Base-by-base conservation (phyloP, 1,140 invertebrate genomes). In the Pogonomyrmex californicus region DNA sequence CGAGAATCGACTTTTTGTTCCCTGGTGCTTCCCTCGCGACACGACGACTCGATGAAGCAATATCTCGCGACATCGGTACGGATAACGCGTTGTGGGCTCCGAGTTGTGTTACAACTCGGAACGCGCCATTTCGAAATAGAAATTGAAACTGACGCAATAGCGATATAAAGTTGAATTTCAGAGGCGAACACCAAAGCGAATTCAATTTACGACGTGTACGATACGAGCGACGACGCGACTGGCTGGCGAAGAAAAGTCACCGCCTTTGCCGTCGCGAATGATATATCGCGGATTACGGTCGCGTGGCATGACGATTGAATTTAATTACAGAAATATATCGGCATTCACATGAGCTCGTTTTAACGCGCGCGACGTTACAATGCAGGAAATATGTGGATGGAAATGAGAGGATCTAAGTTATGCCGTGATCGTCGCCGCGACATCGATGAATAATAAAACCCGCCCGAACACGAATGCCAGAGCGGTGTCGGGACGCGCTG, bases 371-470 rank as follows among this genome's bases (percentile, higher is more conserved):
- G 30, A 33, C 44, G 30, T 70, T 0, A 12, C 63, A 36, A 17
- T 2, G 23, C 0, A 73, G 58, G 30, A 66, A 79, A 62, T 77
- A 77, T 7, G 54, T n/a, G 82, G 14, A 12, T 36, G 30, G 44
- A 41, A 60, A 51, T 12, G 36, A 51, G 44, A 12, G 41, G 56
- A 23, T 63, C 76, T 54, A 75, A 54, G 68, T 23, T 44, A 77
- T 30, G 14, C 68, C 87, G 23, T 47, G 23, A 23, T 23, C 51
- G 71, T 7, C 47, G 17, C 30, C 58, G 77, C 36, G 56, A 7
- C 41, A 68, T 49, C 65, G 41, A 49, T 56, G 17, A 88, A 88
- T 78, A 75, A 89, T 89, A 89, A 90, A 89, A 86, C 23, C 23
- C 54, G 12, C 2, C 62, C n/a, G 58, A 56, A 68, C 23, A 23